Base-by-base conservation (phyloP, 92 coral and sea anemone genomes). In the Epizoanthus stellaris region DNA sequence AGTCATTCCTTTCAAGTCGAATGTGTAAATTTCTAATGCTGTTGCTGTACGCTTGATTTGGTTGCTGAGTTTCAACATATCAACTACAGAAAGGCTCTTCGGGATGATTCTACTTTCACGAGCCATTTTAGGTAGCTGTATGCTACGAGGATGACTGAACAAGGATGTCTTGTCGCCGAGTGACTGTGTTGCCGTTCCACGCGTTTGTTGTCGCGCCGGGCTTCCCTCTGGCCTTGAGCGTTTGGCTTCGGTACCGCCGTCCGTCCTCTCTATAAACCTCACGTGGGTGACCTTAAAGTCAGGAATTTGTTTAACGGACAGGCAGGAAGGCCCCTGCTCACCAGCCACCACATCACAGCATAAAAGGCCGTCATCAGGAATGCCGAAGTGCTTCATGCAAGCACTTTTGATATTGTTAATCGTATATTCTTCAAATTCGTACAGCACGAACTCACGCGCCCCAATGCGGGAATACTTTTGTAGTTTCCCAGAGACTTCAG, bases 271-370 rank as follows among this genome's bases (percentile, higher is more conserved):
- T 25, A 82, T 59, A 68, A 88, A 88, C 67, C 88, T 80, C 73
- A 88, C 80, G 80, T 88, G 91, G 47, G 77, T 88, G 25, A 88
- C 79, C 67, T 71, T 82, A 21, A 84, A 23, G 70, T 83, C 81
- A 12, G 88, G 91, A 42, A 84, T 76, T 77, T 88, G 91, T 38
- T 88, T 77, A 15, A 82, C 76, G 40, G 77, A 83, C 62, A 49
- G 53, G 72, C 81, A 88, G 19, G 91, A 88, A 15, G 88, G 91
- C 34, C 88, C 88, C 39, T 77, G 88, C 62, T 88, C 91, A 17
- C 91, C 88, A 20, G 91, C 91, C 23, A 88, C 72, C 39, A 88
- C 87, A 72, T 82, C 88, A 56, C 81, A 88, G 54, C 70, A 65
- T 57, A 23, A 68, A 47, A 42, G 12, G 23, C 80, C 87, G 14